phyloP scores from a whole-genome alignment of 2,113 vertebrate species.

The Telmatochromis sp. region DNA sequence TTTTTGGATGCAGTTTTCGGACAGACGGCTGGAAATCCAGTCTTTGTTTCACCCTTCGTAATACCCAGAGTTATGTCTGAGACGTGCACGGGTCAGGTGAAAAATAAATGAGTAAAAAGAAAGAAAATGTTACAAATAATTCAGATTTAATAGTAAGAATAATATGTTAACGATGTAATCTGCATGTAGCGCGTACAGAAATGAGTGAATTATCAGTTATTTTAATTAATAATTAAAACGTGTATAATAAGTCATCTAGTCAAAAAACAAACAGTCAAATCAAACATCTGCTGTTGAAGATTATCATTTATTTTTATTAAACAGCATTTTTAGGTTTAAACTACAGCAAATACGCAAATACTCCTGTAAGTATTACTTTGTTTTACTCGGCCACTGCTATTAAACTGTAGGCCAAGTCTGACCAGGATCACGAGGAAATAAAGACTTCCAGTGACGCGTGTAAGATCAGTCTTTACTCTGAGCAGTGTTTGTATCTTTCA shows the following conservation, averaged over 20 bases:
- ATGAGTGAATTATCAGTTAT: neutral
- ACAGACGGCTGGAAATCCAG: neutral
- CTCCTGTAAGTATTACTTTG: accelerated
- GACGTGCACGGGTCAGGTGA: neutral
- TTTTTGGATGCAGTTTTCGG: neutral
- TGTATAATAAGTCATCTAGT: neutral
- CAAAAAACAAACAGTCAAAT: neutral
- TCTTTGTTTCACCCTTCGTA: neutral
- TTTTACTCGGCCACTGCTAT: neutral
- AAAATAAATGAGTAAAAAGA: neutral
- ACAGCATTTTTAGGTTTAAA: neutral
- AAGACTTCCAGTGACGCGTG: neutral
- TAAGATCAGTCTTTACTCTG: neutral
- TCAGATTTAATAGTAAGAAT: neutral
- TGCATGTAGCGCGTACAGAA: neutral
- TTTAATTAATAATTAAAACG: neutral
- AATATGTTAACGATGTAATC: neutral
- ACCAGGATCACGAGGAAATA: neutral
- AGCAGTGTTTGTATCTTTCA: neutral
- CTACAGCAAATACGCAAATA: neutral
- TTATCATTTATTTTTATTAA: neutral
- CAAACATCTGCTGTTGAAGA: neutral
- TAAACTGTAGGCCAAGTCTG: neutral
- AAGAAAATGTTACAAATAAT: neutral
- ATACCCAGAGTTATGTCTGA: neutral